Conservation (phyloP, 2,797 vertebrate genomes). For the Tamandua tetradactyla region DNA sequence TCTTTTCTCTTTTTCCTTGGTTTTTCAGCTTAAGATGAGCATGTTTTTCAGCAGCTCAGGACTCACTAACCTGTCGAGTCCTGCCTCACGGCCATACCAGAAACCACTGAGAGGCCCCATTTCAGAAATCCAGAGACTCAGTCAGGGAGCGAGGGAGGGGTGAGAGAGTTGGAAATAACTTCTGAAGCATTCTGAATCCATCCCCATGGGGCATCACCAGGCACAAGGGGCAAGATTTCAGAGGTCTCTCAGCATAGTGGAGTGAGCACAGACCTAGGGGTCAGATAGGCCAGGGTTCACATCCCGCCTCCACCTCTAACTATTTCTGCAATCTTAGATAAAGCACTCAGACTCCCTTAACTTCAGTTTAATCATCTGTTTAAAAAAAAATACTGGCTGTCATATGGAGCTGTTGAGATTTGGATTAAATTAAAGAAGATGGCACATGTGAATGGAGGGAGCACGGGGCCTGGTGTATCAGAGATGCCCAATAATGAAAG, state of each 20-base stretch:
- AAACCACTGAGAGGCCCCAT: neutral
- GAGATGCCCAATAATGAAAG: neutral
- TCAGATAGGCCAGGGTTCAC: neutral
- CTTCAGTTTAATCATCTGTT: neutral
- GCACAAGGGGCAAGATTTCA: neutral
- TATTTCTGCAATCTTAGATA: neutral
- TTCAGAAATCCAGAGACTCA: neutral
- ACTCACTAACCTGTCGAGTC: neutral
- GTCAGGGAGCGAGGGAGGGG: fast-evolving
- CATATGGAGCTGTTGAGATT: neutral
- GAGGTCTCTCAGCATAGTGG: neutral
- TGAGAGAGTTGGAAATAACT: neutral
- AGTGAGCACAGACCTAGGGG: neutral
- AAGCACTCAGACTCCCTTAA: neutral
- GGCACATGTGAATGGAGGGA: neutral
- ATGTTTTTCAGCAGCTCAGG: neutral
- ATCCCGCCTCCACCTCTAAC: neutral
- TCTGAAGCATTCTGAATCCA: neutral
- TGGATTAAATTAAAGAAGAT: neutral
- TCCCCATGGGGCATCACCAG: neutral
- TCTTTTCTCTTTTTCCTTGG: neutral
- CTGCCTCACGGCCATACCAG: neutral
- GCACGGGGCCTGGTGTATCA: neutral
- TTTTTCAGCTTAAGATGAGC: neutral
- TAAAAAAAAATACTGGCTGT: neutral